Percentiles rank a stretch among this genome's conserved stretches.
phyloP scores from a whole-genome alignment of 2,888 invertebrate species.

The Microdon myrmicae region DNA sequence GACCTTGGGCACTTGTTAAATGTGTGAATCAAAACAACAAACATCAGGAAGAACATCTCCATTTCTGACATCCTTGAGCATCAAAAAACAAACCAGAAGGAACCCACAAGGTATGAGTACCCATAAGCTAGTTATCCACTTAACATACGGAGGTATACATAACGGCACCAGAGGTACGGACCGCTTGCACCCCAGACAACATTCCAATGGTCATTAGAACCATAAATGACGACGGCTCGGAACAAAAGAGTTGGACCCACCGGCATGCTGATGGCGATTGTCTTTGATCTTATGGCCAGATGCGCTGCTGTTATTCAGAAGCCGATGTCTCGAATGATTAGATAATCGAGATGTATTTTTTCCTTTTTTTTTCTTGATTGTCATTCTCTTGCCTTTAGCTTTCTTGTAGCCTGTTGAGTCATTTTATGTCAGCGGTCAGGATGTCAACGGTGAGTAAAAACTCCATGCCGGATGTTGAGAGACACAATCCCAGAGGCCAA shows the following conservation, averaged over 20 bases:
- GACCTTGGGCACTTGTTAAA: slow-evolving; percentile 47
- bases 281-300: slow-evolving; percentile 36
- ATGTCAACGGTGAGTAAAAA: too few relatives aligned
- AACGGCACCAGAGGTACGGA: too few relatives aligned
- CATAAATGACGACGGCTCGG: slow-evolving; percentile 36
- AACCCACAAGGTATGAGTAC: background rate
- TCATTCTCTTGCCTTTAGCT: background rate
- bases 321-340: slow-evolving; percentile 39
- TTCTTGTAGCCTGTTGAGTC: too few relatives aligned
- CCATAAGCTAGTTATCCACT: slow-evolving; percentile 45
- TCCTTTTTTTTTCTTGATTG: slow-evolving; percentile 5
- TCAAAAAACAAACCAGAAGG: slow-evolving; percentile 7
- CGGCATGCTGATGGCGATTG: slow-evolving; percentile 22
- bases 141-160: slow-evolving; percentile 30
- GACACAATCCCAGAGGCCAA: background rate
- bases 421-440: too few relatives aligned
- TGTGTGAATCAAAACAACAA: slow-evolving; percentile 48
- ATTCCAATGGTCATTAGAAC: slow-evolving; percentile 45
- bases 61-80: slow-evolving; percentile 26
- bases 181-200: too few relatives aligned
- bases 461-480: too few relatives aligned
- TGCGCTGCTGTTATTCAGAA: slow-evolving; percentile 36
- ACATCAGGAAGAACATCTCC: slow-evolving; percentile 31
- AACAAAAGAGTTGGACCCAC: slow-evolving; percentile 49
- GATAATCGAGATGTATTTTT: slow-evolving; percentile 19